A percentile compares a stretch with the other conserved stretches of the same genome.
Evolutionary conservation across 2,888 invertebrate genomes (phyloP).

Genomic region (Orthonevra nobilis): DNA sequence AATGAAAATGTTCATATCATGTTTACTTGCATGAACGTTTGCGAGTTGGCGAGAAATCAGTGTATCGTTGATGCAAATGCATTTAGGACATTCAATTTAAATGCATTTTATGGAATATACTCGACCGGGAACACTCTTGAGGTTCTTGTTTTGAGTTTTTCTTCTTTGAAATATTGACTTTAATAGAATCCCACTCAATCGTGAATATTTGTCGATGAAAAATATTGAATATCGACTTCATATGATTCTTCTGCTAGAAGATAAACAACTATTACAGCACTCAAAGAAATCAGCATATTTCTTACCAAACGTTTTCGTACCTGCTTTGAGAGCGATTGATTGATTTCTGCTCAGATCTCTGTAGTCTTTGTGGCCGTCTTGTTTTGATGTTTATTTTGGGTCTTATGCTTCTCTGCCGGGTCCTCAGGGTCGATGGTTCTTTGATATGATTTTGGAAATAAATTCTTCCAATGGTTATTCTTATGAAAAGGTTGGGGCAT

Average conservation of each 20-base stretch:
- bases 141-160: slow-evolving; percentile 19
- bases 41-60: slow-evolving; percentile 9
- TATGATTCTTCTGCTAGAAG: slow-evolving; percentile 17
- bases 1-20: slow-evolving; percentile 39
- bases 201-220: slow-evolving; percentile 48
- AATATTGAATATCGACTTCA: slow-evolving; percentile 48
- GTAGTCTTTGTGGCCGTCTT: no score
- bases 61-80: background rate
- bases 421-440: no score
- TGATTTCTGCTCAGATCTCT: no score
- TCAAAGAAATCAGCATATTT: no score
- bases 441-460: no score
- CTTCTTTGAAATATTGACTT: slow-evolving; percentile 16
- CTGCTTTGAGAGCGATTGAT: no score
- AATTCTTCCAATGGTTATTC: no score
- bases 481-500: no score
- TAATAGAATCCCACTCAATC: slow-evolving; percentile 56
- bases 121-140: background rate
- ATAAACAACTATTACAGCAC: no score
- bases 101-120: background rate
- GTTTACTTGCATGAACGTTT: slow-evolving; percentile 29
- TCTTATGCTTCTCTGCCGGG: no score
- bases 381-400: no score
- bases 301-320: no score
- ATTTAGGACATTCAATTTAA: slow-evolving; percentile 15